Evolutionary conservation across 2,113 vertebrate species (phyloP), one percentile per base, ranked within the genome.

Genomic region (Cepphus grylle): DNA sequence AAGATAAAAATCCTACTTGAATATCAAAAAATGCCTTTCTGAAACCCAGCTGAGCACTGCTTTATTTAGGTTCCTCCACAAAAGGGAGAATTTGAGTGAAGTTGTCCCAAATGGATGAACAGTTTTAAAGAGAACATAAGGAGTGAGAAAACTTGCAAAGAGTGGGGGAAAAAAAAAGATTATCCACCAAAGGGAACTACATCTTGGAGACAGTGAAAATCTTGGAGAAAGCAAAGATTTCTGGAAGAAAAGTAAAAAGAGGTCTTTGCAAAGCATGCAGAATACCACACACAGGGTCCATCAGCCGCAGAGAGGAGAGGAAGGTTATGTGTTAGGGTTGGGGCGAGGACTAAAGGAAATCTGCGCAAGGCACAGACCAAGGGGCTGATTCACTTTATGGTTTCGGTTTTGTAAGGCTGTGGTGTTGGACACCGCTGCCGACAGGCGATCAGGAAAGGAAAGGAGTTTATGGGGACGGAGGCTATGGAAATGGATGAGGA

Each of bases 261-360:
- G 17, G 43, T 22, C 43, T 85, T 76, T 45, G 56, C n/a, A 40
- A 40, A 55, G 45, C 67, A 11, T 0, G 25, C 6, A 10, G 36
- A 52, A 11, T 38, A 32, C 8, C 49, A 21, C 1, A 4, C 8
- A 1, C 21, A 32, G 42, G 43, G 19, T 20, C 0, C 1, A 11
- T 13, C 12, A 5, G 55, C 67, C 36, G 1, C 50, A 9, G 2
- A 12, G 50, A 36, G 42, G 45, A 29, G 43, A n/a, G 63, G 19
- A 15, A 42, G 19, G 47, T 53, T 29, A 49, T 34, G 34, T 1
- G 18, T 10, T 27, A 4, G 8, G 42, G 17, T 1, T n/a, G n/a
- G 49, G 69, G 14, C 0, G 1, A 36, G 50, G 55, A 9, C 34
- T 9, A 5, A 50, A 42, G 81, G 63, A 30, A 13, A 22, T 5